Conservation (phyloP, 2,797 vertebrate genomes). For the Malurus splendens region DNA sequence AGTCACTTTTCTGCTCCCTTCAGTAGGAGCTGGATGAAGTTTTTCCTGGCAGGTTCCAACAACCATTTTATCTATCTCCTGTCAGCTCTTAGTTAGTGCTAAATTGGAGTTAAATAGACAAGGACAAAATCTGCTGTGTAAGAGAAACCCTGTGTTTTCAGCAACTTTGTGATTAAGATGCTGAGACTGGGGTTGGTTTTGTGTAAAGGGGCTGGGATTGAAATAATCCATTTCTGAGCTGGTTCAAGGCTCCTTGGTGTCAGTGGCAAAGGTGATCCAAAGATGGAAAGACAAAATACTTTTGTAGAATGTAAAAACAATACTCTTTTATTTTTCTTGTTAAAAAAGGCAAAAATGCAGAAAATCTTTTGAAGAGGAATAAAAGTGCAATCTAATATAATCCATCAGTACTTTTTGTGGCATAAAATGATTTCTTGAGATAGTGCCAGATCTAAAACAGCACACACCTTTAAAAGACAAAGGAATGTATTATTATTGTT, state of each 20-base stretch:
- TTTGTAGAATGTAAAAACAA: not conserved
- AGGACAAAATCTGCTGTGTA: not conserved
- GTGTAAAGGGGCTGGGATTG: not conserved
- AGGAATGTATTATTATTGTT: not conserved
- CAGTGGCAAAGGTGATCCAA: not conserved
- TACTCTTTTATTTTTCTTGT: rapidly evolving
- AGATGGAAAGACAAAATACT: not conserved
- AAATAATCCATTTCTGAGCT: not conserved
- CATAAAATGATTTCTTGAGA: not conserved
- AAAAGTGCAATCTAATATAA: not conserved
- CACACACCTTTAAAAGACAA: not conserved
- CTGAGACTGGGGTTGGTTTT: not conserved
- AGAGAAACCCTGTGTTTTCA: not conserved
- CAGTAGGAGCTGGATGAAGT: not conserved
- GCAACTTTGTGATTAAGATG: not conserved
- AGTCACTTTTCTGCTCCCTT: not conserved
- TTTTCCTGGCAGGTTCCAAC: not conserved
- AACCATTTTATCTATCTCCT: not conserved
- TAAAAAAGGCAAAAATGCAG: not conserved
- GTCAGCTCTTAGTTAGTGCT: not conserved
- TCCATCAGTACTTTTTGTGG: not conserved
- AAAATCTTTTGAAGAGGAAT: not conserved
- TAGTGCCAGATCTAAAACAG: not conserved
- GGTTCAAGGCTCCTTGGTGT: not conserved
- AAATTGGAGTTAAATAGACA: not conserved